Base-by-base conservation (phyloP, 2,113 vertebrate species). In the Paramisgurnus dabryanus region DNA sequence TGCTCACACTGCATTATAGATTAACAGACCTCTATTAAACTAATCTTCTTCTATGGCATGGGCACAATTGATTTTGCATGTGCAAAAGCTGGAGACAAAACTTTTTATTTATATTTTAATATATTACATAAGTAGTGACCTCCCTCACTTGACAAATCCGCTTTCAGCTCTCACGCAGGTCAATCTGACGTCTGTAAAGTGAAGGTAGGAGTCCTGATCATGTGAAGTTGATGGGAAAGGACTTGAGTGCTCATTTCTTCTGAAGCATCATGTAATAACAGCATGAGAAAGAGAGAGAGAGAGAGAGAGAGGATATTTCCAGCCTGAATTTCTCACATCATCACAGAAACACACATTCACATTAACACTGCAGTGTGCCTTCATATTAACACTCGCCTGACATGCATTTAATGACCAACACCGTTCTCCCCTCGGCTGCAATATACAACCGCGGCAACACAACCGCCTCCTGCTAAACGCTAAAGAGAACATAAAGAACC, bases 381-480 rank as follows among this genome's bases (percentile, higher is more conserved):
- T 80, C 50, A 67, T 75, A 75, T 75, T 75, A 81, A 81, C 71
- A 81, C 65, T 60, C 27, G 40, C n/a, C 66, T 65, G 27, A 67
- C 64, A 58, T 60, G 45, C 71, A 67, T 75, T 66, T 80, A 81
- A 81, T 47, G 63, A 61, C 53, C 27, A 58, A 66, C 63, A 65
- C 60, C 8, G 61, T 47, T 58, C 11, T 74, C 39, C 40, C 55
- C 63, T 45, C 12, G 6, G 63, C 41, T 18, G 63, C 80, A n/a
- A 67, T 63, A 58, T 67, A 67, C 45, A 39, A 40, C 70, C 50
- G 34, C 17, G 12, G 17, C 41, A 61, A 15, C 74, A 75, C 41
- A 50, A 0, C 43, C 22, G 39, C 72, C 72, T 67, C 80, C 72
- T 69, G 71, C 80, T 74, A 76, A 18, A 43, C 7, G 17, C 64